phyloP scores from a whole-genome alignment of 2,797 vertebrate species.

The Gymnocypris eckloni region DNA sequence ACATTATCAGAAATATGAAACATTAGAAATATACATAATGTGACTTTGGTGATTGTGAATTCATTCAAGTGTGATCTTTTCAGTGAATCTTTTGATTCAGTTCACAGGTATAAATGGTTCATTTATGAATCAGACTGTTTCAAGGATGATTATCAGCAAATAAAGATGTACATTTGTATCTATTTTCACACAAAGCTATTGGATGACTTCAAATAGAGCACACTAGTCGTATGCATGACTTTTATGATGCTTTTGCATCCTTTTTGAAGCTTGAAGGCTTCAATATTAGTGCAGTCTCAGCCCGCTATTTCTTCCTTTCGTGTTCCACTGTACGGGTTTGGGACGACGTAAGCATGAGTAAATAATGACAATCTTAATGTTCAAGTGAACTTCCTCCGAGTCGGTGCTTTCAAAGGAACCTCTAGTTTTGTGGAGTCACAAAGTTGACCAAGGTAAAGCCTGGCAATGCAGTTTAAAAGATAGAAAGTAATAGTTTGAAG shows the following conservation, averaged over 20 bases:
- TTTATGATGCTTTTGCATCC: not conserved
- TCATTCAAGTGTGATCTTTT: not conserved
- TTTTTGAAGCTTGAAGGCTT: not conserved
- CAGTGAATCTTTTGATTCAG: not conserved
- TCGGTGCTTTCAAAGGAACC: not conserved
- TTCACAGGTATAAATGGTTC: not conserved
- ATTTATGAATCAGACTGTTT: not conserved
- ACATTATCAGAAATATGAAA: conserved; percentile 6
- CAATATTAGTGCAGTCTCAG: not conserved
- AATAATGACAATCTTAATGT: not conserved
- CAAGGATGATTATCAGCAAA: not conserved
- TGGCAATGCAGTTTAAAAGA: not conserved
- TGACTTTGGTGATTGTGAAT: not conserved
- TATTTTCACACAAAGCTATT: not conserved
- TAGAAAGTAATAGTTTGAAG: not conserved
- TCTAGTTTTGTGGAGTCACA: too few species aligned
- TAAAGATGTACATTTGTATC: not conserved
- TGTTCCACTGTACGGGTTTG: not conserved
- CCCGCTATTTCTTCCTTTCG: not conserved
- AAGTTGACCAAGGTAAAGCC: not conserved
- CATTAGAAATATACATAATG: not conserved
- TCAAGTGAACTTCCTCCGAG: not conserved
- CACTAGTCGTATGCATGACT: not conserved
- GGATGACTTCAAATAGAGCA: not conserved
- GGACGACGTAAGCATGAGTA: not conserved